Conservation (phyloP, 2,797 vertebrate genomes). For the Intellagama lesueurii region DNA sequence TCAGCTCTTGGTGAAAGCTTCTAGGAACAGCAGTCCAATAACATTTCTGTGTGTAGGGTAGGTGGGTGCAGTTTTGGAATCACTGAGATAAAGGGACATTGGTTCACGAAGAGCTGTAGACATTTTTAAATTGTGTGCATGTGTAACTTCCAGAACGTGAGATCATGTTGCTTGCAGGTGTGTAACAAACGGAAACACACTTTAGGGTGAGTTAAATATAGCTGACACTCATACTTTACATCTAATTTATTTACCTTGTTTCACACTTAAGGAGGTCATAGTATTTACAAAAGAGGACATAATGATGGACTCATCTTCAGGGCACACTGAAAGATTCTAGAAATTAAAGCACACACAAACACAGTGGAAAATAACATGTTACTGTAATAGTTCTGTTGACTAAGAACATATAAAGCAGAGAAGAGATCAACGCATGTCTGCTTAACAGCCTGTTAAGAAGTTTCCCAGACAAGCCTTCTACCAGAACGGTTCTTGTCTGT, state of each 20-base stretch:
- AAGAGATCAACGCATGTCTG: not conserved
- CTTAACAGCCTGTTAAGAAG: not conserved
- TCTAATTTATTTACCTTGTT: slow-evolving; percentile 86
- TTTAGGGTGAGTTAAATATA: no score
- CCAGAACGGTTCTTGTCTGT: not conserved
- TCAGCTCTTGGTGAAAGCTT: no score
- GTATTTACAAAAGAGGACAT: slow-evolving; percentile 99
- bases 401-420: not conserved
- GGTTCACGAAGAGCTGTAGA: not conserved
- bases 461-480: no score
- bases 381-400: not conserved
- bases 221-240: not conserved
- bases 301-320: slow-evolving; percentile 98
- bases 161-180: not conserved
- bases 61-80: no score
- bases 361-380: not conserved
- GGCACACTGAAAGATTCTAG: slow-evolving; percentile 98
- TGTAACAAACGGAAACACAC: not conserved
- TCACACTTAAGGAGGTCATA: slow-evolving; percentile 98
- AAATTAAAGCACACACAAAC: slow-evolving; percentile 49
- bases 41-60: no score
- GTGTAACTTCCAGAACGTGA: not conserved
- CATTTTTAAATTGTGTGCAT: not conserved
- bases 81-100: not conserved
- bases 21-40: no score